A percentile compares a stretch with the other conserved stretches of the same genome.
phyloP scores from a whole-genome alignment of 2,113 vertebrate genomes.

The Martes martes region DNA sequence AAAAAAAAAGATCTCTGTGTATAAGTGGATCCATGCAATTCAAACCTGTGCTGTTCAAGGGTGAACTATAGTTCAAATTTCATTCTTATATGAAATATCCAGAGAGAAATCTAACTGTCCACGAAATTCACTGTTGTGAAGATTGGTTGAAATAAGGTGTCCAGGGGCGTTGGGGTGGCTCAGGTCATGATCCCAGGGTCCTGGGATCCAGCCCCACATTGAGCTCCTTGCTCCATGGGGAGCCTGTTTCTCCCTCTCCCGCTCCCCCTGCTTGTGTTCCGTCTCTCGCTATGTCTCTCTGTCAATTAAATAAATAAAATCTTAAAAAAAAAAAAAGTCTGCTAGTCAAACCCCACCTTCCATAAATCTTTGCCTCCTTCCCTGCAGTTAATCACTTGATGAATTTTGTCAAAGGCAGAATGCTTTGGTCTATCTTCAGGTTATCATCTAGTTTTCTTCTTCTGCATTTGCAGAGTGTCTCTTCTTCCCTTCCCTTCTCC shows the following conservation, averaged over 20 bases:
- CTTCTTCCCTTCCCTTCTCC: background rate
- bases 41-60: background rate
- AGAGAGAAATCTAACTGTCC: background rate
- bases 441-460: background rate
- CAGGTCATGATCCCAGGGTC: no score
- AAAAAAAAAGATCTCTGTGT: background rate
- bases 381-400: background rate
- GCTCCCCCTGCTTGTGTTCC: background rate
- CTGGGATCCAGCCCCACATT: background rate
- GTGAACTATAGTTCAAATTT: background rate
- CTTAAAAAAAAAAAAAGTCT: background rate
- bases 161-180: no score
- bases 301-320: no score
- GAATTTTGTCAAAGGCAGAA: background rate
- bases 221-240: background rate
- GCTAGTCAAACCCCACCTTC: background rate
- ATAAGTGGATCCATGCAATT: background rate
- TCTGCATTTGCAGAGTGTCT: background rate
- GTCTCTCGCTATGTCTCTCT: background rate
- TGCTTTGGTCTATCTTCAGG: background rate
- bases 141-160: background rate
- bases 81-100: background rate
- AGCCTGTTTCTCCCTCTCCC: background rate
- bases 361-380: background rate
- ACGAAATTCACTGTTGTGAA: background rate